Conservation (phyloP, 2,797 vertebrate genomes). For the Valencia hispanica region DNA sequence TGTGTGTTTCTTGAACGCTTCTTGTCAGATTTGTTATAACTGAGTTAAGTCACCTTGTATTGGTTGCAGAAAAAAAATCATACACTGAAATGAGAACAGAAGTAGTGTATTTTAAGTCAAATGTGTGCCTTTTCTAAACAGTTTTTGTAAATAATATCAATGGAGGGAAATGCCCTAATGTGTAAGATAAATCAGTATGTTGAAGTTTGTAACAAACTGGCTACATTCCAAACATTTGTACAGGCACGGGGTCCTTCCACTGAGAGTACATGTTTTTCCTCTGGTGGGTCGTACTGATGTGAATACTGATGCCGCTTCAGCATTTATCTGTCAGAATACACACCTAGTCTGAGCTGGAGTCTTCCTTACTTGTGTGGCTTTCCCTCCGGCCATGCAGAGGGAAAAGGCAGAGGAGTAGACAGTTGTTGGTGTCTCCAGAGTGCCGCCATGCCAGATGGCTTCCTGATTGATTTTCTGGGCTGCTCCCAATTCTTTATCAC, state of each 20-base stretch:
- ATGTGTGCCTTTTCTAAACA: constrained; percentile 17
- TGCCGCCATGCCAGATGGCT: constrained; percentile 58
- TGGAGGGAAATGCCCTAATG: neutral
- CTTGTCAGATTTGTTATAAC: neutral
- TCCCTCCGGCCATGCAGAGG: constrained; percentile 43
- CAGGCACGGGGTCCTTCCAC: neutral
- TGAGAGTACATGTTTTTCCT: neutral
- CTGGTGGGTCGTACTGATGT: constrained; percentile 29
- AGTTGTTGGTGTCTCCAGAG: constrained; percentile 58
- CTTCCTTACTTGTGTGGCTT: constrained; percentile 41
- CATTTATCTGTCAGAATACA: constrained; percentile 37
- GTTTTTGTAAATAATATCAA: neutral
- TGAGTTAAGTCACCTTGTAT: neutral
- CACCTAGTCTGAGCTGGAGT: constrained; percentile 15
- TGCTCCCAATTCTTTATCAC: constrained; percentile 52
- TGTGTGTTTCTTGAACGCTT: neutral
- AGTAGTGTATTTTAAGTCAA: neutral
- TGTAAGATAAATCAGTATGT: neutral
- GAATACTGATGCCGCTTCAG: constrained; percentile 6
- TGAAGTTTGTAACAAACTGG: constrained; percentile 2
- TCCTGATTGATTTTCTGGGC: constrained; percentile 61
- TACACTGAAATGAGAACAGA: neutral
- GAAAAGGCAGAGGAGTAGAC: constrained; percentile 34
- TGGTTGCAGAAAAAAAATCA: neutral
- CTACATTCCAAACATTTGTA: neutral